Percentiles rank a stretch among this genome's conserved stretches.
Evolutionary conservation across 2,797 vertebrate species (phyloP).

Genomic region (Peromyscus eremicus): DNA sequence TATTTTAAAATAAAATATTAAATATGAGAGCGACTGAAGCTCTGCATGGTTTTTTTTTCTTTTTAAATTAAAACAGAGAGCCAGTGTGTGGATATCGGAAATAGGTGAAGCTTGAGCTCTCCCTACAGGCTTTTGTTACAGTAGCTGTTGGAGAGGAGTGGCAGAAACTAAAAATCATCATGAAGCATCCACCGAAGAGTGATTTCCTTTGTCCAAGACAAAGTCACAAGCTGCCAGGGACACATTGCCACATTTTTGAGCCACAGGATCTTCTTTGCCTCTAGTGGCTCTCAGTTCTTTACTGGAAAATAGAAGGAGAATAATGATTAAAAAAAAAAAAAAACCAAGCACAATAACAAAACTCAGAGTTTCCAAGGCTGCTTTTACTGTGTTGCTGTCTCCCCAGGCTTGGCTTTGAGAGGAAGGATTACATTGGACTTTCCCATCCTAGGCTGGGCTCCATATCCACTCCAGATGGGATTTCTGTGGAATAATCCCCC

Average conservation of each 20-base stretch:
- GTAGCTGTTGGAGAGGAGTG: slow-evolving; percentile 48
- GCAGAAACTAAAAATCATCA: slow-evolving; percentile 64
- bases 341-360: not conserved
- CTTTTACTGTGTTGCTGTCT: not conserved
- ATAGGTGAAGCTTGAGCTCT: slow-evolving; percentile 82
- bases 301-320: slow-evolving; percentile 17
- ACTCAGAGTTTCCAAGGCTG: not conserved
- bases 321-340: slow-evolving; percentile 49
- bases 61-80: slow-evolving; percentile 48
- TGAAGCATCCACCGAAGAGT: slow-evolving; percentile 25
- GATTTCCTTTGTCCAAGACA: slow-evolving; percentile 75
- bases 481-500: not conserved
- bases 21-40: not conserved
- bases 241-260: slow-evolving; percentile 36
- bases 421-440: not conserved
- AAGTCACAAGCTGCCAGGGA: slow-evolving; percentile 51
- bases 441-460: not conserved
- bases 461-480: slow-evolving; percentile 15
- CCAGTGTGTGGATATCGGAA: not conserved
- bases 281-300: slow-evolving; percentile 61
- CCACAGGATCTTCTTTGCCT: not conserved
- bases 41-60: not conserved
- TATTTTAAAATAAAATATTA: slow-evolving; percentile 48
- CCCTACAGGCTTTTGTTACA: slow-evolving; percentile 78
- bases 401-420: not conserved